Conservation (phyloP, 1,140 invertebrate species). For the Orussus abietinus region DNA sequence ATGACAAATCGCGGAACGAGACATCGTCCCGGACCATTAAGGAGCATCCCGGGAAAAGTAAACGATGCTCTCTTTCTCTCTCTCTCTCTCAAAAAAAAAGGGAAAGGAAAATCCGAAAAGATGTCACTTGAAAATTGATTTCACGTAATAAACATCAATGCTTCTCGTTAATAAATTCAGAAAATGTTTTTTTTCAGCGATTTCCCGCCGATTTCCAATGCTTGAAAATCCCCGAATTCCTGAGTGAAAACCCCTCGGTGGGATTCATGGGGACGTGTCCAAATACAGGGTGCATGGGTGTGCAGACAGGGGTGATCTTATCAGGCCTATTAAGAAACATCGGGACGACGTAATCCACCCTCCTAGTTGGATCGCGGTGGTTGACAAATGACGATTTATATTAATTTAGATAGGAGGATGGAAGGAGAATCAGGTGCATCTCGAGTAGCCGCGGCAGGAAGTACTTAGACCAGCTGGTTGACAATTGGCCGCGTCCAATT, state of each 20-base stretch:
- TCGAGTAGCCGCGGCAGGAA: neutral
- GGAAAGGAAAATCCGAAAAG: too few species aligned
- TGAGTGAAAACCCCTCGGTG: too few species aligned
- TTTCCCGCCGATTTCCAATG: too few species aligned
- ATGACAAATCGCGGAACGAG: conserved; percentile 37
- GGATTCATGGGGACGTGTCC: too few species aligned
- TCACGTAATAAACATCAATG: too few species aligned
- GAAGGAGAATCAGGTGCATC: neutral
- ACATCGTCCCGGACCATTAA: conserved; percentile 40
- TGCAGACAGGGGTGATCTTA: conserved; percentile 38
- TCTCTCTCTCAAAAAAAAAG: neutral
- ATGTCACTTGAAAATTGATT: too few species aligned
- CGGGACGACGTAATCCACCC: conserved; percentile 30
- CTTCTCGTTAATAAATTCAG: too few species aligned
- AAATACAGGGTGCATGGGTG: too few species aligned
- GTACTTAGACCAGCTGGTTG: neutral
- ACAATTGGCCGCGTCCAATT: too few species aligned
- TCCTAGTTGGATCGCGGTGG: conserved; percentile 23
- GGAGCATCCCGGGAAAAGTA: conserved; percentile 27
- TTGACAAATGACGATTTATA: conserved; percentile 37
- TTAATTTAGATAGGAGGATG: conserved; percentile 28
- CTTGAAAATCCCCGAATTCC: too few species aligned
- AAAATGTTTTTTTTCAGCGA: too few species aligned
- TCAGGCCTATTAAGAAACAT: conserved; percentile 38
- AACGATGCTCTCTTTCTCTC: neutral